Evolutionary conservation across 2,113 vertebrate genomes (phyloP), one percentile per base, ranked within the genome.

Genomic region (Electrona antarctica): DNA sequence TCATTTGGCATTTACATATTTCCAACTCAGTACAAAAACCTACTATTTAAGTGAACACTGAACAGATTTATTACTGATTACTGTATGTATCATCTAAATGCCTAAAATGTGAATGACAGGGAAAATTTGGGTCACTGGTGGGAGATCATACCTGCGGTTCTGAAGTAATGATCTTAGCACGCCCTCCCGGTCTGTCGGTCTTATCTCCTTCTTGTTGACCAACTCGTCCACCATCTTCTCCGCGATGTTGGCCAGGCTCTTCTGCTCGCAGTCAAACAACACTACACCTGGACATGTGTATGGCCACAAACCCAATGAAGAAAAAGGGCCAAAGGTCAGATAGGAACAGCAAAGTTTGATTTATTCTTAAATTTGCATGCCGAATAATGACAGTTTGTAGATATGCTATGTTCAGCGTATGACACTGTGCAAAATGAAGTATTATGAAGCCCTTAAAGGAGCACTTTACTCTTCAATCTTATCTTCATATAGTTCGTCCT

Each of bases 81-180:
- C n/a, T n/a, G n/a, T n/a, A 9, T 49, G 69, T 64, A 41, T 61
- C 47, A 68, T 60, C 63, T 70, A 28, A 81, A 69, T 48, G 58
- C 71, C 45, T 65, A 67, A 74, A 64, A 74, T 21, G 2, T 21
- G 21, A 21, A 21, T 21, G 21, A 21, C 21, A n/a, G n/a, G n/a
- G n/a, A n/a, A n/a, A n/a, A n/a, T 76, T 64, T 81, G 81, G 83
- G 84, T 88, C 79, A 87, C 46, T 15, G 66, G 47, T 49, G 21
- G 21, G 21, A 21, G 21, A 21, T 2, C 21, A 21, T 21, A 98
- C 97, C 94, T 95, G 92, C 90, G 94, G 71, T 90, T 92, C 56
- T 94, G 93, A 6, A 96, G 93, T 83, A 99, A 89, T 1, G 84
- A 83, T 74, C 94, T 91, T 45, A 96, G 84, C 74, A 96, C 82